These are phyloP conservation scores for Arenaria interpres DNA, from an alignment of 2,113 vertebrate species.

Conservation along the genomic window DNA sequence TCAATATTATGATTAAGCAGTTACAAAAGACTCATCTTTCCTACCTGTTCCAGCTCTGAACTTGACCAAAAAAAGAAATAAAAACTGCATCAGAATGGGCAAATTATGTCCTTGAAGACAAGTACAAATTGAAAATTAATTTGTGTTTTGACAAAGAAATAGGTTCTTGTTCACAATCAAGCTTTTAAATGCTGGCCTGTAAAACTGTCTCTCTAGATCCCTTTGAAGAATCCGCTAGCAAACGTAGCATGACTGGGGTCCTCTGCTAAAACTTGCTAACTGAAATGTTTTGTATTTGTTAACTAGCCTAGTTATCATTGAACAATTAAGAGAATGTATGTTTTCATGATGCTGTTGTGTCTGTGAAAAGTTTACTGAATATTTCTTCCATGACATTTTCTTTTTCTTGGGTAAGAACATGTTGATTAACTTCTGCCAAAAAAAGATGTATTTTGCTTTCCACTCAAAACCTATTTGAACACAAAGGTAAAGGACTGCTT, in stretches of 20 bases:
- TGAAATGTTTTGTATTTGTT: not conserved
- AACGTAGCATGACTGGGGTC: not conserved
- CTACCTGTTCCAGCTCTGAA: not conserved
- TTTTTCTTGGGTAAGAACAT: not conserved
- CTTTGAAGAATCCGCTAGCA: not conserved
- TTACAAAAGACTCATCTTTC: not conserved
- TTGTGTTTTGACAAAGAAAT: not conserved
- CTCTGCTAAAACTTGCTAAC: not conserved
- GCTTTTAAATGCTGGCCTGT: not conserved
- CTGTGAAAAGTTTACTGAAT: not conserved
- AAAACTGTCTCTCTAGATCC: not conserved
- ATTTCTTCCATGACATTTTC: not conserved
- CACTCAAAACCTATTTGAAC: not conserved
- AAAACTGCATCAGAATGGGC: not conserved
- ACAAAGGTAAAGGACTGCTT: not conserved
- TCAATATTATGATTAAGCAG: conserved; percentile 30
- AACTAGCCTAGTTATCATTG: not conserved
- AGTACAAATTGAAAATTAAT: not conserved
- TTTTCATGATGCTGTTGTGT: not conserved
- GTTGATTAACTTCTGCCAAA: not conserved
- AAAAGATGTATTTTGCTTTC: not conserved
- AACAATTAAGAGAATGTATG: not conserved
- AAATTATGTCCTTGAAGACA: not conserved
- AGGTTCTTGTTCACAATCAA: not conserved
- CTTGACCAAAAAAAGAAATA: conserved; percentile 44